A percentile compares a stretch with the other conserved stretches of the same genome.
phyloP scores from a whole-genome alignment of 2,888 invertebrate genomes.

The Drosophila crucigera region DNA sequence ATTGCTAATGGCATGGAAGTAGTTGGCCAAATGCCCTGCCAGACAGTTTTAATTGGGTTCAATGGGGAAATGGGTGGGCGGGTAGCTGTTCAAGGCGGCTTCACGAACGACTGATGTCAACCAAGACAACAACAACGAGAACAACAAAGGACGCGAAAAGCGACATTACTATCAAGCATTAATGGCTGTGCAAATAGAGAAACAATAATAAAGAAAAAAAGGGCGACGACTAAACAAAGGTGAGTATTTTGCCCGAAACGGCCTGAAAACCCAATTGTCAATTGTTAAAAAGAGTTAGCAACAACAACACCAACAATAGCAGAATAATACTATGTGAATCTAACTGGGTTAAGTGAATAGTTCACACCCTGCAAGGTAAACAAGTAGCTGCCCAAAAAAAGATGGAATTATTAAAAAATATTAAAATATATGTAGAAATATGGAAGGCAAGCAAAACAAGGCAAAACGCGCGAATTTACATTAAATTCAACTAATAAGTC shows the following conservation, averaged over 20 bases:
- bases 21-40: conserved; percentile 31
- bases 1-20: conserved; percentile 39
- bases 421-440: conserved; percentile 11
- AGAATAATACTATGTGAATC: conserved; percentile 29
- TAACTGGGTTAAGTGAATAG: conserved; percentile 67
- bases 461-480: conserved; percentile 58
- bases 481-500: conserved; percentile 72
- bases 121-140: conserved; percentile 30
- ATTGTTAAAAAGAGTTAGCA: conserved; percentile 56
- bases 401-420: conserved; percentile 21
- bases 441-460: conserved; percentile 38
- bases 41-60: conserved; percentile 62
- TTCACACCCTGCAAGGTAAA: conserved; percentile 59
- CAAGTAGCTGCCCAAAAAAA: conserved; percentile 36
- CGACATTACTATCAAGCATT: conserved; percentile 68
- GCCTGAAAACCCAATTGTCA: conserved; percentile 62
- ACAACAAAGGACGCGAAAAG: conserved; percentile 39
- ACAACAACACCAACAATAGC: conserved; percentile 12
- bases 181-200: conserved; percentile 71
- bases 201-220: conserved; percentile 25
- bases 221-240: conserved; percentile 67
- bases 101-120: conserved; percentile 63
- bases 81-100: conserved; percentile 31
- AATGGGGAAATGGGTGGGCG: background rate
- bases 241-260: conserved; percentile 16